Evolutionary conservation across 2,888 invertebrate species (phyloP).

Genomic region (Aethes cnicana): DNA sequence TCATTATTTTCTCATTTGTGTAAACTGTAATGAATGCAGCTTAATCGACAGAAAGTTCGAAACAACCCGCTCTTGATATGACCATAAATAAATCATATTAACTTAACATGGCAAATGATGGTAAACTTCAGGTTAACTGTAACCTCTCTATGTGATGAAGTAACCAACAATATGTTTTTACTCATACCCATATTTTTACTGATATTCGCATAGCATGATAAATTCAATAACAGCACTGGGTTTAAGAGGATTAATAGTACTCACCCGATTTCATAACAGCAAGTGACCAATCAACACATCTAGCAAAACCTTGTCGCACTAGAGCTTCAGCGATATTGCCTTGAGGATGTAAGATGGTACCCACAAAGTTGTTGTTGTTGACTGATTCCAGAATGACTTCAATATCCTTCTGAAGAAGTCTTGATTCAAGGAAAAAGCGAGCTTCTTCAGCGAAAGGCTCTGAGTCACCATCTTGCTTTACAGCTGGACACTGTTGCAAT

Average conservation of each 20-base stretch:
- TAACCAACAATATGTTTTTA: no score
- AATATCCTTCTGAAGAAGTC: slow-evolving; percentile 94
- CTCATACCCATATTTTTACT: no score
- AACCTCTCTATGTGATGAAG: no score
- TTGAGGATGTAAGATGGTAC: slow-evolving; percentile 94
- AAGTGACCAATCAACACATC: slow-evolving; percentile 84
- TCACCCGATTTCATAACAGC: slow-evolving; percentile 74
- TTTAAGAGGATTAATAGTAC: slow-evolving; percentile 16
- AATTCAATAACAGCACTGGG: background rate
- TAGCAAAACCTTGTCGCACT: slow-evolving; percentile 94
- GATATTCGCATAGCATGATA: slow-evolving; percentile 19
- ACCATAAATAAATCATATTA: no score
- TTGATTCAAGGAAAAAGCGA: slow-evolving; percentile 94
- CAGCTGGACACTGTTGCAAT: slow-evolving; percentile 88
- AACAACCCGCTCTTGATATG: no score
- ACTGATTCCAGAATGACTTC: slow-evolving; percentile 95
- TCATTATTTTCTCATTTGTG: no score
- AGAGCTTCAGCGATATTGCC: slow-evolving; percentile 97
- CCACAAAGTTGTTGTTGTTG: slow-evolving; percentile 96
- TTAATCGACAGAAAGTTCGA: no score
- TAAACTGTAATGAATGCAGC: no score
- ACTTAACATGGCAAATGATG: no score
- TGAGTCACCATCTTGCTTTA: slow-evolving; percentile 88
- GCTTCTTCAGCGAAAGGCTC: slow-evolving; percentile 93
- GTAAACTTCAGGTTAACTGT: no score